These are phyloP conservation scores for Poeciliopsis gracilis DNA, from an alignment of 2,797 vertebrate genomes.

Conservation along the genomic window DNA sequence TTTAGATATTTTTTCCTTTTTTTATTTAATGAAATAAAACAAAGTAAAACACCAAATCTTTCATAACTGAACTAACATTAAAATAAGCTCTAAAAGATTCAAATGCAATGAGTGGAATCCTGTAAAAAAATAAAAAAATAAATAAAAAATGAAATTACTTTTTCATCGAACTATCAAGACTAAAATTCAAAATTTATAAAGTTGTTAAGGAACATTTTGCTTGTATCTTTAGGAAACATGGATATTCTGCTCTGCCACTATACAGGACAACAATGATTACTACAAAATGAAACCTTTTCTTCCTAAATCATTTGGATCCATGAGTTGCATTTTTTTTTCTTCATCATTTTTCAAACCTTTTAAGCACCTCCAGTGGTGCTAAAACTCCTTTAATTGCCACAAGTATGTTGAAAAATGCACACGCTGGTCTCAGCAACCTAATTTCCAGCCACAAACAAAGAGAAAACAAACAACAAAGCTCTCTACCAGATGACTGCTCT, in stretches of 20 bases:
- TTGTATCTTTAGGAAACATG: not conserved
- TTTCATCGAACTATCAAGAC: not conserved
- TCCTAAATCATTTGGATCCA: not conserved
- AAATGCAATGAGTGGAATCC: not conserved
- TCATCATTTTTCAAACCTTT: not conserved
- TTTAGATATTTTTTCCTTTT: not conserved
- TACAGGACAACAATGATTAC: not conserved
- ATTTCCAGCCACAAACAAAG: not conserved
- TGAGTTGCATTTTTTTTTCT: not conserved
- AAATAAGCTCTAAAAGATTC: not conserved
- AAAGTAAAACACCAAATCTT: not conserved
- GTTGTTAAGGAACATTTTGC: not conserved
- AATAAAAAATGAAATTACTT: not conserved
- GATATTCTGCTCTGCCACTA: not conserved
- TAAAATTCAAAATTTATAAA: not conserved
- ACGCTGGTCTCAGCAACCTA: not conserved
- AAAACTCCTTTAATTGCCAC: not conserved
- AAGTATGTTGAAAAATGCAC: not conserved
- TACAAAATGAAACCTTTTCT: not conserved
- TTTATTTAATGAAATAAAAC: not conserved
- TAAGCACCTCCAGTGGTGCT: not conserved
- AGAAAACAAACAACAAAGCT: not conserved
- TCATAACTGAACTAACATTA: not conserved
- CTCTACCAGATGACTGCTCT: slow-evolving; percentile 2
- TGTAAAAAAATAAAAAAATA: not conserved